Evolutionary conservation across 2,797 vertebrate genomes (phyloP), one percentile per base, ranked within the genome.

Genomic region (Hemibagrus guttatus): DNA sequence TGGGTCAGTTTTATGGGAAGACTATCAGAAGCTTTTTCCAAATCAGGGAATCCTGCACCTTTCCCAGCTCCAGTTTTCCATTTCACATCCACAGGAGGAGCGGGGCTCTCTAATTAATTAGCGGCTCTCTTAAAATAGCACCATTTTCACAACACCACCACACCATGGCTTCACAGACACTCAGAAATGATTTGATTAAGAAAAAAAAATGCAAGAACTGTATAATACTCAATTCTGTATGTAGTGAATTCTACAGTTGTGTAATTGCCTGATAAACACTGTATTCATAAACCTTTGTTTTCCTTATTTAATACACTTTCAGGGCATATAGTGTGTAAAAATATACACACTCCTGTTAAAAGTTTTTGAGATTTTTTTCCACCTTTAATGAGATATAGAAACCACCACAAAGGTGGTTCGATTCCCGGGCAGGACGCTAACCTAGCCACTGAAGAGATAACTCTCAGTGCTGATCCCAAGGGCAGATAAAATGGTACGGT

Each of bases 21-120:
- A 6, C n/a, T 84, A 72, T 54, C 54, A 80, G 66, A 83, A 39
- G 72, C 7, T 17, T 83, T 56, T 71, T 54, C 58, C 80, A 58
- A 54, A 74, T 59, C 21, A 54, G 88, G 84, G 86, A 89, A 83
- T 88, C 81, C 86, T 71, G 63, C 59, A 86, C 31, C 86, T 19
- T 61, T 76, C 64, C 17, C 69, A 80, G 42, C 86, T 76, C 52
- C 81, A 79, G 81, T 42, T 49, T 56, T 74, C 23, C 66, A 64
- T 64, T 87, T 82, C 52, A 84, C 76, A 86, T 84, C 28, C 54
- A 54, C 76, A 11, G 31, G 71, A 63, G 59, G 64, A 88, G 87
- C 83, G 61, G 63, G 88, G 81, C 86, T 63, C 79, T 88, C 66
- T 88, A 87, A 90, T 91, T 90, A 92, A 89, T 92, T 91, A 92